phyloP scores from a whole-genome alignment of 2,888 invertebrate genomes.

The Cephus spinipes region DNA sequence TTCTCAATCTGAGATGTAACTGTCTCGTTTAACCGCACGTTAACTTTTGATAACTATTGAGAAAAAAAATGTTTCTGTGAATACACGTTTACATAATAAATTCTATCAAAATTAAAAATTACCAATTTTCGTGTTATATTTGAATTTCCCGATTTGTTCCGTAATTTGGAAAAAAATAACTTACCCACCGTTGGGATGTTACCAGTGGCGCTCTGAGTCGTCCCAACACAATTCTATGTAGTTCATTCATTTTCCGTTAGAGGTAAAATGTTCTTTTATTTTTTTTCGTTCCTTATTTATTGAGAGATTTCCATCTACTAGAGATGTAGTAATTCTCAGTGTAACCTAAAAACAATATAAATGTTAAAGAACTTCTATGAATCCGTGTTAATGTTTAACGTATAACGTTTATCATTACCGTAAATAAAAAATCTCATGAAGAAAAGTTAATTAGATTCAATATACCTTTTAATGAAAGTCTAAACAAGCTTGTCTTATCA shows the following conservation, averaged over 20 bases:
- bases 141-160: neutral
- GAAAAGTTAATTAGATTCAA: neutral
- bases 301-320: neutral
- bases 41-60: slow-evolving; percentile 52
- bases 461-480: neutral
- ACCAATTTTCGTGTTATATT: slow-evolving; percentile 1
- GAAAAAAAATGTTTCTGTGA: slow-evolving; percentile 10
- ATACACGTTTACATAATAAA: neutral
- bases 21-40: slow-evolving; percentile 69
- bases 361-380: neutral
- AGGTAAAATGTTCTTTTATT: neutral
- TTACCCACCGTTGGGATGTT: neutral
- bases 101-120: neutral
- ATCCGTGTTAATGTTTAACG: neutral
- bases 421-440: neutral
- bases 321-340: neutral
- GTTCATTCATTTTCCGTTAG: neutral
- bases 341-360: neutral
- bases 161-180: neutral
- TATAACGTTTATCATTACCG: neutral
- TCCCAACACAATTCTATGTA: neutral
- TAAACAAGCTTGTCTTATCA: neutral
- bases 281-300: neutral
- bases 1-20: slow-evolving; percentile 69
- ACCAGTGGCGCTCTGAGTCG: neutral